These are phyloP conservation scores for Eupithecia abbreviata DNA, from an alignment of 2,888 invertebrate genomes.

Conservation along the genomic window DNA sequence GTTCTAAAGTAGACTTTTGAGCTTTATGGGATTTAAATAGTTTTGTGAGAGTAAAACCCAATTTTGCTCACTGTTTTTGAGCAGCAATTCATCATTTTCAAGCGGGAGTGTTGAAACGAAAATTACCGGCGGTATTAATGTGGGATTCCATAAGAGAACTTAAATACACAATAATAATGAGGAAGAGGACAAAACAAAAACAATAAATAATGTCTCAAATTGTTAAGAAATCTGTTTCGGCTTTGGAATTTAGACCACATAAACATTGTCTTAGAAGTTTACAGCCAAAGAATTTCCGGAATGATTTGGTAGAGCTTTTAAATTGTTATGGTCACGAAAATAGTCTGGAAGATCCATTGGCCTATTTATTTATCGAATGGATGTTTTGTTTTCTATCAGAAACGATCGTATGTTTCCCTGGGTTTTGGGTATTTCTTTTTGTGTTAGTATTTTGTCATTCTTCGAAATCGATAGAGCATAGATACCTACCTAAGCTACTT, in stretches of 20 bases:
- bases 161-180: not conserved
- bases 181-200: not conserved
- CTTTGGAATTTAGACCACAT: constrained; percentile 60
- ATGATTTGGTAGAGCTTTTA: constrained; percentile 27
- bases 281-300: constrained; percentile 45
- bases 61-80: too few species aligned
- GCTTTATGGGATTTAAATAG: too few species aligned
- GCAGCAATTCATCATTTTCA: too few species aligned
- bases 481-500: not conserved
- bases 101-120: not conserved
- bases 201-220: constrained; percentile 38
- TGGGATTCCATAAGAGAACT: not conserved
- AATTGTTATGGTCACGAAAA: constrained; percentile 30
- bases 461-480: not conserved
- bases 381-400: constrained; percentile 11
- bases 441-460: not conserved
- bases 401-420: not conserved
- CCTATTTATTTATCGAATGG: constrained; percentile 24
- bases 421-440: not conserved
- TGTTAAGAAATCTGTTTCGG: constrained; percentile 52
- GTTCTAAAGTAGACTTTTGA: too few species aligned
- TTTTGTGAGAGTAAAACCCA: too few species aligned
- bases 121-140: constrained; percentile 12
- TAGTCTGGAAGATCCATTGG: constrained; percentile 26
- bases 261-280: constrained; percentile 52